These are phyloP conservation scores for Tribolium freemani DNA, from an alignment of 2,888 invertebrate species.

Conservation along the genomic window DNA sequence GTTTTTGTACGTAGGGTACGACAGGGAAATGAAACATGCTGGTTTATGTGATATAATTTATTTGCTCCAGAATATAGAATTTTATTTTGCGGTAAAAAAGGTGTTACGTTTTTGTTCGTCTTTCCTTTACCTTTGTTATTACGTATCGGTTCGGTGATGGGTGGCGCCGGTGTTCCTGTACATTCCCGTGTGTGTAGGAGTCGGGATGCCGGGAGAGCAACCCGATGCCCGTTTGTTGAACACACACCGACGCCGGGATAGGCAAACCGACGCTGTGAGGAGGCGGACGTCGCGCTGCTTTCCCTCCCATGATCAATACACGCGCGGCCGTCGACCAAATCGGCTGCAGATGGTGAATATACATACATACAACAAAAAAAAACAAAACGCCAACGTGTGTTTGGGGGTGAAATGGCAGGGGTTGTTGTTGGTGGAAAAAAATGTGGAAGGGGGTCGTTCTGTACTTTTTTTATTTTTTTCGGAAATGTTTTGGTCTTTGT, in stretches of 20 bases:
- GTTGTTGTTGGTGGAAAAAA: background rate
- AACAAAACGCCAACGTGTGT: background rate
- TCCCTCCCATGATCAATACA: slow-evolving; percentile 43
- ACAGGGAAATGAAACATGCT: background rate
- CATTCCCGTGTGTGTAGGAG: slow-evolving; percentile 18
- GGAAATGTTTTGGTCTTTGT: slow-evolving; percentile 3
- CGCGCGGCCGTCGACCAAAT: slow-evolving; percentile 41
- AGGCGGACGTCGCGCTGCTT: slow-evolving; percentile 38
- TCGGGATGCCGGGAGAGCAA: slow-evolving; percentile 23
- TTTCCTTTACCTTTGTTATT: background rate
- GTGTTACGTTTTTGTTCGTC: background rate
- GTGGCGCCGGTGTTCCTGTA: slow-evolving; percentile 31
- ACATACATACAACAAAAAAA: background rate
- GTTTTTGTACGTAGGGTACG: background rate
- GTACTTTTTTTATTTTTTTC: slow-evolving; percentile 1
- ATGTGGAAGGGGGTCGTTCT: too few species aligned
- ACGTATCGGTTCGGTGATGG: background rate
- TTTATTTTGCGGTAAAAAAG: too few species aligned
- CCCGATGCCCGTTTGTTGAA: slow-evolving; percentile 19
- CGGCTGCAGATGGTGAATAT: slow-evolving; percentile 33
- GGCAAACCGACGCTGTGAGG: slow-evolving; percentile 38
- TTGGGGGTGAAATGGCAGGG: background rate
- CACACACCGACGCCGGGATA: slow-evolving; percentile 29
- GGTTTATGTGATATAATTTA: too few species aligned
- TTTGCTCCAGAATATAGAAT: too few species aligned